Conservation (phyloP, 2,797 vertebrate genomes). For the Arctocebus calabarensis region DNA sequence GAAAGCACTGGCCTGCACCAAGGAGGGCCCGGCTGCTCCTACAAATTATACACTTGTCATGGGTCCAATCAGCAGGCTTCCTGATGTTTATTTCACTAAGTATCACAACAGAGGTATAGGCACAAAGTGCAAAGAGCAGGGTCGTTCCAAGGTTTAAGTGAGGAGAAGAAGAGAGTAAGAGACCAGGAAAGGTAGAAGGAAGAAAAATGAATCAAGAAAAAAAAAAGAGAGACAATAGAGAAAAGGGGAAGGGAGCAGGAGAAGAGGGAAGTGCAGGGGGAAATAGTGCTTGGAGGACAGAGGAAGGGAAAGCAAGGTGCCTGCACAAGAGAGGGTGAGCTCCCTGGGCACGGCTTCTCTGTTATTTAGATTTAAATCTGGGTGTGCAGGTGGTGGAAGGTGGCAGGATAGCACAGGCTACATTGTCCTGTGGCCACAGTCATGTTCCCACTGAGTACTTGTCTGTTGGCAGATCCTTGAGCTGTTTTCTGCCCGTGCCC, state of each 20-base stretch:
- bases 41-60: conserved; percentile 54
- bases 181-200: background rate
- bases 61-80: conserved; percentile 41
- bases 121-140: background rate
- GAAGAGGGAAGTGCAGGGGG: background rate
- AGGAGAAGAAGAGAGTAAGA: background rate
- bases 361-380: background rate
- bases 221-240: background rate
- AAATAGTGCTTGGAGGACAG: background rate
- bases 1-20: background rate
- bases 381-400: background rate
- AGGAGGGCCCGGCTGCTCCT: conserved; percentile 58
- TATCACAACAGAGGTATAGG: background rate
- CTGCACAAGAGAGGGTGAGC: background rate
- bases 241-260: background rate
- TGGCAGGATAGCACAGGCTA: background rate
- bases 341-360: background rate
- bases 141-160: background rate
- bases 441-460: background rate
- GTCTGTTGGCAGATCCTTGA: background rate
- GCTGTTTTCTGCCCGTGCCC: background rate
- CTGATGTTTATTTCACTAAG: conserved; percentile 66
- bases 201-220: background rate
- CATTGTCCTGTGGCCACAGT: background rate
- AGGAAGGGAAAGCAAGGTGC: background rate